A percentile compares a stretch with the other conserved stretches of the same genome.
These are phyloP conservation scores for Pectinophora gossypiella DNA, from an alignment of 1,140 invertebrate genomes.

Conservation along the genomic window DNA sequence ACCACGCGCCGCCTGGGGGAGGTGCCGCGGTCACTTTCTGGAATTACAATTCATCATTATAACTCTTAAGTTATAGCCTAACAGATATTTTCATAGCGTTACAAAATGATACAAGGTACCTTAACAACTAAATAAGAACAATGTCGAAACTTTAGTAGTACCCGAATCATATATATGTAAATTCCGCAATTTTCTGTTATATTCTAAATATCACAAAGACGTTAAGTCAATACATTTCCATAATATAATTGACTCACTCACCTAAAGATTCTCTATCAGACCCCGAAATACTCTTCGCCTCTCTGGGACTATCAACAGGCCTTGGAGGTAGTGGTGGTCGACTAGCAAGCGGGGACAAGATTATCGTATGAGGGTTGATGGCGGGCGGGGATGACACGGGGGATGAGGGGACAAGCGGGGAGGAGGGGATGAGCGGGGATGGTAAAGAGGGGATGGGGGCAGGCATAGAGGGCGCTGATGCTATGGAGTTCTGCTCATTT, in stretches of 20 bases:
- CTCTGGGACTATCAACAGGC: slow-evolving; percentile 49
- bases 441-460: slow-evolving; percentile 7
- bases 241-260: slow-evolving; percentile 25
- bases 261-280: slow-evolving; percentile 50
- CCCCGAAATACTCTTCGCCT: slow-evolving; percentile 39
- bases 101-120: too few species aligned
- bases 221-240: too few species aligned
- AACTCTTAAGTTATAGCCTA: too few species aligned
- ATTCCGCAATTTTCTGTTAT: too few species aligned
- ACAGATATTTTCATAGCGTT: too few species aligned
- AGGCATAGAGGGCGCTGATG: slow-evolving; percentile 33
- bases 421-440: slow-evolving; percentile 16
- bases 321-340: slow-evolving; percentile 47
- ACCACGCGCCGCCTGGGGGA: slow-evolving; percentile 60
- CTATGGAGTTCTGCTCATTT: slow-evolving; percentile 63
- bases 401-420: slow-evolving; percentile 24
- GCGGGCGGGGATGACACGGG: slow-evolving; percentile 13
- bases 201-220: too few species aligned
- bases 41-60: too few species aligned
- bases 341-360: slow-evolving; percentile 39
- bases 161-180: too few species aligned
- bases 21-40: slow-evolving; percentile 38
- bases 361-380: slow-evolving; percentile 20
- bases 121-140: too few species aligned
- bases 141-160: too few species aligned